Percentiles rank a stretch among this genome's conserved stretches.
Conservation (phyloP, 2,113 vertebrate genomes). For the Thryonomys swinderianus region DNA sequence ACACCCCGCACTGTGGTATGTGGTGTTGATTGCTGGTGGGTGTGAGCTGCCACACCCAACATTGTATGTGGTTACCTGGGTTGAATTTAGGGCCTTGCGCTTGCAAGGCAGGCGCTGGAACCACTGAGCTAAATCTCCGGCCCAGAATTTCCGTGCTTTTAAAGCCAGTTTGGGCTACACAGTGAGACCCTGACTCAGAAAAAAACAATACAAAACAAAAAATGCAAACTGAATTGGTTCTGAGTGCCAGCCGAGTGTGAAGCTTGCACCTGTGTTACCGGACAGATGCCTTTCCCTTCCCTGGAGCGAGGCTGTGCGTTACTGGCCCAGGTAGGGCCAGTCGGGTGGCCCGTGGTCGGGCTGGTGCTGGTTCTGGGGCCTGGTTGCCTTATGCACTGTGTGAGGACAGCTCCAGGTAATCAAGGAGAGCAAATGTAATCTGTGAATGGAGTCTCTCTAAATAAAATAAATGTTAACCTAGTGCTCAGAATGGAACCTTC, state of each 20-base stretch:
- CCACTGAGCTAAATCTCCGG: too few relatives aligned
- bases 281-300: neutral
- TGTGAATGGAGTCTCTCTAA: neutral
- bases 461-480: neutral
- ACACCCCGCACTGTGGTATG: too few relatives aligned
- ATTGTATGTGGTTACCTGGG: too few relatives aligned
- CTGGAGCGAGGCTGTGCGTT: neutral
- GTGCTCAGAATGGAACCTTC: neutral
- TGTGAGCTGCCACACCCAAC: too few relatives aligned
- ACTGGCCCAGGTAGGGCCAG: neutral
- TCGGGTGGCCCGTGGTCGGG: neutral
- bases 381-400: neutral
- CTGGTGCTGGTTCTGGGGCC: neutral
- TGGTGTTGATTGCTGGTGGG: too few relatives aligned
- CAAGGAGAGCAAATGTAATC: neutral
- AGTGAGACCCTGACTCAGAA: neutral
- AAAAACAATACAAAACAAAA: neutral
- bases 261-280: neutral
- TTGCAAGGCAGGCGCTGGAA: too few relatives aligned
- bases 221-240: neutral
- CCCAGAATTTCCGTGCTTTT: too few relatives aligned
- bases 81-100: too few relatives aligned
- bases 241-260: neutral
- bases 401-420: neutral
- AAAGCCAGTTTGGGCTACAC: neutral